A percentile compares a stretch with the other conserved stretches of the same genome.
Evolutionary conservation across 2,888 invertebrate species (phyloP).

Genomic region (Nematopogon swammerdamellus): DNA sequence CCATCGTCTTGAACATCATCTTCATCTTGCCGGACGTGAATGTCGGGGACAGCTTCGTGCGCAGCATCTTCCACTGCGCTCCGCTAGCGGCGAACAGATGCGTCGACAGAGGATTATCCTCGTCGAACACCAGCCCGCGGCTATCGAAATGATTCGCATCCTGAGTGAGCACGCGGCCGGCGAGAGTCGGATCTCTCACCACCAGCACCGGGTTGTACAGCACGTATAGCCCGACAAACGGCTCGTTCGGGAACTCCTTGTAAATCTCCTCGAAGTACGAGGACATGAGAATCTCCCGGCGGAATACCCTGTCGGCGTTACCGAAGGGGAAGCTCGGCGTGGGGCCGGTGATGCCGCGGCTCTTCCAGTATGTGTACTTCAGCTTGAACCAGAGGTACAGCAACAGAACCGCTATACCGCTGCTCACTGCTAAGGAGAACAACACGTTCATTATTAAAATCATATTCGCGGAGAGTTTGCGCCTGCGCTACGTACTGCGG

Average conservation of each 20-base stretch:
- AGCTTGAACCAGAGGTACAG: conserved; percentile 10
- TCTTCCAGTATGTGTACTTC: conserved; percentile 10
- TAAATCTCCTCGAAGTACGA: conserved; percentile 11
- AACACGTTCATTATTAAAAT: neutral
- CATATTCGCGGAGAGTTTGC: no score
- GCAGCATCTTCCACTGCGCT: conserved; percentile 44
- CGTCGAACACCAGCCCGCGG: conserved; percentile 28
- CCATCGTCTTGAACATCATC: conserved; percentile 45
- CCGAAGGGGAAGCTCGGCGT: conserved; percentile 8
- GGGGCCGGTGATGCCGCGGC: conserved; percentile 9
- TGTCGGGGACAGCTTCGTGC: conserved; percentile 43
- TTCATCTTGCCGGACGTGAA: conserved; percentile 51
- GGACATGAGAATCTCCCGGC: conserved; percentile 9
- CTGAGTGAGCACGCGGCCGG: conserved; percentile 39
- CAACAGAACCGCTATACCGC: neutral
- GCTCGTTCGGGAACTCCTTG: conserved; percentile 5
- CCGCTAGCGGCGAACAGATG: conserved; percentile 48
- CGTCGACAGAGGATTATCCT: conserved; percentile 29
- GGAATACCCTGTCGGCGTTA: conserved; percentile 8
- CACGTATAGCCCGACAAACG: conserved; percentile 44
- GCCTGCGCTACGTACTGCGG: no score
- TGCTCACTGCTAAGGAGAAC: neutral
- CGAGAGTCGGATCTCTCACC: conserved; percentile 45
- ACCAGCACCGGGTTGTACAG: conserved; percentile 43
- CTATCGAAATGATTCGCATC: conserved; percentile 55